Evolutionary conservation across 2,113 vertebrate species (phyloP), one percentile per base, ranked within the genome.

Genomic region (Ictalurus punctatus): DNA sequence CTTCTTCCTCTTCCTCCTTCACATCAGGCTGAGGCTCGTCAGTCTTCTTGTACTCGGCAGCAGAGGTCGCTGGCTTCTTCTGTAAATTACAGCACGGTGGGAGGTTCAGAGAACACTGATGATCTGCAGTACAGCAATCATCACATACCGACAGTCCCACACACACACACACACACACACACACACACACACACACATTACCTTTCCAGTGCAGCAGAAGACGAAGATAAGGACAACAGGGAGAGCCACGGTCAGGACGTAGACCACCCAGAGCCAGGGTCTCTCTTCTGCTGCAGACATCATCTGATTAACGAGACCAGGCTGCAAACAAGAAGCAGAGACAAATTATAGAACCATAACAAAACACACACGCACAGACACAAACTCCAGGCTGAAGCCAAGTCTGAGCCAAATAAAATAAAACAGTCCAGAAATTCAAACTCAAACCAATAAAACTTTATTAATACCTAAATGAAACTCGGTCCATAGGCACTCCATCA

Each of bases 161-260:
- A 21, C 25, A 65, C 23, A 27, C 25, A 1, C 21, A 63, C 8
- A 65, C 23, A n/a, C 4, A 13, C 27, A n/a, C 8, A n/a, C 10
- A n/a, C 10, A 67, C 10, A 67, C 9, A 67, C 63, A n/a, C 25
- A 67, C 9, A 67, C 25, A 67, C 8, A 65, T 10, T 40, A 99
- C 98, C 97, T 99, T 99, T 82, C 98, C 98, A 54, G 98, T 97
- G 91, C 98, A 99, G 96, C 98, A 99, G 96, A 99, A 99, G 86
- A 99, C 95, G 16, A 99, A 92, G 91, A 99, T 95, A 69, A 99
- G 97, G 90, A 99, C 95, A 40, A 99, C 94, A 0, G 98, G 98
- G 54, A 99, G 88, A 81, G 97, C 98, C 80, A 99, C 97, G 0
- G 97, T 99, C 85, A 99, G 95, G 88, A 98, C 96, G 89, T 99